These are phyloP conservation scores for Lithobius niger DNA, from an alignment of 1,140 invertebrate genomes.

Conservation along the genomic window DNA sequence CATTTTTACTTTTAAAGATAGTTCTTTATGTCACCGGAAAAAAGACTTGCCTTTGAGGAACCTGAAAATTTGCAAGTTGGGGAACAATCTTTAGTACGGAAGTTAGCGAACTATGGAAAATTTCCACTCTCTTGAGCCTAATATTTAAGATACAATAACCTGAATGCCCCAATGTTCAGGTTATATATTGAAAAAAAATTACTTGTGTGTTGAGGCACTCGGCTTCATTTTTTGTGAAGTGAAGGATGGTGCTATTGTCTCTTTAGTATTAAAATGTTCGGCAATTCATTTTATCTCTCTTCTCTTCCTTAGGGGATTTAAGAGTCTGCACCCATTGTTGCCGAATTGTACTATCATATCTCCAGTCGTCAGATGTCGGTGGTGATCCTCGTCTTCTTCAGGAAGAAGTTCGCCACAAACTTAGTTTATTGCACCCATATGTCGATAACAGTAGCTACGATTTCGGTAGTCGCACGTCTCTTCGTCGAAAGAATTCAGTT, in stretches of 20 bases:
- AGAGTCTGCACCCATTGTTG: slow-evolving; percentile 89
- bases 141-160: too few species aligned
- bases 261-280: neutral
- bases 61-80: too few species aligned
- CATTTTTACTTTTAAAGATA: too few species aligned
- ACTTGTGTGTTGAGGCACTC: too few species aligned
- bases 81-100: too few species aligned
- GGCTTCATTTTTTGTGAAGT: too few species aligned
- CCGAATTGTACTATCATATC: slow-evolving; percentile 74
- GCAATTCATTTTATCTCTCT: slow-evolving; percentile 21
- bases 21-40: too few species aligned
- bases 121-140: too few species aligned
- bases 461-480: slow-evolving; percentile 1
- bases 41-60: too few species aligned
- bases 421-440: slow-evolving; percentile 3
- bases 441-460: neutral
- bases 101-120: too few species aligned
- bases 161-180: too few species aligned
- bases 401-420: slow-evolving; percentile 54
- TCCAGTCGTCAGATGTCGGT: slow-evolving; percentile 67
- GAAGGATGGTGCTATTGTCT: neutral
- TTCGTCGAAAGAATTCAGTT: slow-evolving; percentile 45
- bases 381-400: slow-evolving; percentile 64
- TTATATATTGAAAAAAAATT: neutral
- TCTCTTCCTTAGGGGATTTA: slow-evolving; percentile 50